These are phyloP conservation scores for Lampropteryx suffumata DNA, from an alignment of 2,888 invertebrate genomes.

Conservation along the genomic window DNA sequence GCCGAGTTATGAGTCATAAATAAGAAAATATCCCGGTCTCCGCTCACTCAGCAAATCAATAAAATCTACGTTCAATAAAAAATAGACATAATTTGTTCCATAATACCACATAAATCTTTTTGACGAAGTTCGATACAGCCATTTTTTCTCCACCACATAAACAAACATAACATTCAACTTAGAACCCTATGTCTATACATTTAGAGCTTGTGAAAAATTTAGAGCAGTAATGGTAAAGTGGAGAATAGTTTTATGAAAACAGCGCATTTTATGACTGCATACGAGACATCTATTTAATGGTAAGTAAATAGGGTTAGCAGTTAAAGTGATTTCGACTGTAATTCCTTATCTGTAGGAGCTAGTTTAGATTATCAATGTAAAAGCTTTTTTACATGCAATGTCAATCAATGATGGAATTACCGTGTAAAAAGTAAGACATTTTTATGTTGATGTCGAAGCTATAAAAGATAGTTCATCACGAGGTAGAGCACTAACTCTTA, in stretches of 20 bases:
- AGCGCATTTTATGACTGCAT: constrained; percentile 54
- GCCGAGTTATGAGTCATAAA: constrained; percentile 32
- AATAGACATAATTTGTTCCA: constrained; percentile 52
- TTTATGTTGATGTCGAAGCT: constrained; percentile 44
- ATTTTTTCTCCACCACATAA: constrained; percentile 4
- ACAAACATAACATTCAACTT: constrained; percentile 6
- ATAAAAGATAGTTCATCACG: constrained; percentile 30
- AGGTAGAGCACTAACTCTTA: constrained; percentile 17
- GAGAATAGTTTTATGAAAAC: constrained; percentile 61
- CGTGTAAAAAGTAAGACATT: constrained; percentile 42
- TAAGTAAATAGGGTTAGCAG: constrained; percentile 35
- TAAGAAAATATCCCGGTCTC: constrained; percentile 28
- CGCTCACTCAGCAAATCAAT: constrained; percentile 39
- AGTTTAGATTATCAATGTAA: not conserved
- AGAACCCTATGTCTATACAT: constrained; percentile 11
- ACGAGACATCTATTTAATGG: constrained; percentile 52
- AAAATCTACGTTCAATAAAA: constrained; percentile 38
- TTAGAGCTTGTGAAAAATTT: constrained; percentile 5
- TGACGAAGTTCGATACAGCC: constrained; percentile 44
- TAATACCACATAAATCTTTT: constrained; percentile 55
- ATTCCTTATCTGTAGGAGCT: not conserved
- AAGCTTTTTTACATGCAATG: constrained; percentile 36
- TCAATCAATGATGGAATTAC: constrained; percentile 38
- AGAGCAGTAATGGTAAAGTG: constrained; percentile 14
- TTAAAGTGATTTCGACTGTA: constrained; percentile 30